Evolutionary conservation across 2,797 vertebrate species (phyloP).

Genomic region (Coilia nasus): DNA sequence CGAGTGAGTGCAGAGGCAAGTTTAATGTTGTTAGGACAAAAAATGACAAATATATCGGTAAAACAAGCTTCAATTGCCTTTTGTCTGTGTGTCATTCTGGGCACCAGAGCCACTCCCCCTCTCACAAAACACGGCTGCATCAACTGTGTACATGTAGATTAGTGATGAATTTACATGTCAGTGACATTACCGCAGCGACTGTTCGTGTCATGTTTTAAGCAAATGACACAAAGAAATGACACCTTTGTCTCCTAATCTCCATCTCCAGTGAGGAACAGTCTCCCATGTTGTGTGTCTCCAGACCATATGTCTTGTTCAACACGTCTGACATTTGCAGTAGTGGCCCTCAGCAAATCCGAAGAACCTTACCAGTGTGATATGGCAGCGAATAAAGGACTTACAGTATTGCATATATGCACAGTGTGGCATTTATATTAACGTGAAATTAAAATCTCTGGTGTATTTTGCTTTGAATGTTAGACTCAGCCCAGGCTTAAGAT

Average conservation of each 20-base stretch:
- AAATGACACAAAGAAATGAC: not conserved
- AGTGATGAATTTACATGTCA: not conserved
- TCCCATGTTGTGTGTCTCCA: not conserved
- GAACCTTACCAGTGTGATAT: not conserved
- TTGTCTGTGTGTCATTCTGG: too few relatives aligned
- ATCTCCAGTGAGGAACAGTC: not conserved
- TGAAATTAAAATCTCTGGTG: not conserved
- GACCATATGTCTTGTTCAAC: not conserved
- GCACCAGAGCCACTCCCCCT: too few relatives aligned
- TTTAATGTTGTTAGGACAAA: too few relatives aligned
- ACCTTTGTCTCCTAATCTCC: not conserved
- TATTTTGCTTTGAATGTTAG: not conserved
- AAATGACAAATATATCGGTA: too few relatives aligned
- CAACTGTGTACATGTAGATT: not conserved
- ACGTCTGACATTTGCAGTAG: constrained; percentile 11
- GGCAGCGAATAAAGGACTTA: not conserved
- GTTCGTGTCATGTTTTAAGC: not conserved
- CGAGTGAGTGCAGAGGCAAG: too few relatives aligned
- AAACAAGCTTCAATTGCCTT: too few relatives aligned
- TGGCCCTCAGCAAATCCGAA: not conserved
- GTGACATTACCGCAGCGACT: not conserved
- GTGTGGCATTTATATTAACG: not conserved
- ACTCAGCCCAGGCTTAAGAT: not conserved
- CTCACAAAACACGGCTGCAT: too few relatives aligned
- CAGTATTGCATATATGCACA: not conserved